phyloP scores from a whole-genome alignment of 2,888 invertebrate genomes.

The Germaria angustata region DNA sequence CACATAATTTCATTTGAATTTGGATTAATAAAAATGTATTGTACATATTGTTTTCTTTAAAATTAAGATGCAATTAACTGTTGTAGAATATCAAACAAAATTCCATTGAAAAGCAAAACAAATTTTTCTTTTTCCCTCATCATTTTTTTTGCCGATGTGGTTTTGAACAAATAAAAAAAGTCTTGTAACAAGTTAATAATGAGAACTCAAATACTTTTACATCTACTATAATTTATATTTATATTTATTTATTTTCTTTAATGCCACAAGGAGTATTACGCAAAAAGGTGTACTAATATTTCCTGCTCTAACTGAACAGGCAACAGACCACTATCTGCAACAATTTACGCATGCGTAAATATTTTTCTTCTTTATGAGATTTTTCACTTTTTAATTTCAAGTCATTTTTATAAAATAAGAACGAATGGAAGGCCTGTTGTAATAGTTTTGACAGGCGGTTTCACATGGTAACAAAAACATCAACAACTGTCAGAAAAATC shows the following conservation, averaged over 20 bases:
- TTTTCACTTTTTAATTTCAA: constrained; percentile 64
- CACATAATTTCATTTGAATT: constrained; percentile 26
- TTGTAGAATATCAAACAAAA: constrained; percentile 54
- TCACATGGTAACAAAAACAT: constrained; percentile 64
- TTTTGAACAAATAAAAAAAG: constrained; percentile 9
- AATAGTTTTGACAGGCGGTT: constrained; percentile 68
- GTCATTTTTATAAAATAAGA: constrained; percentile 45
- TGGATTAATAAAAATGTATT: constrained; percentile 33
- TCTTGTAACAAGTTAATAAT: constrained; percentile 33
- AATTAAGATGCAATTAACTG: constrained; percentile 63
- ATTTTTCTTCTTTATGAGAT: constrained; percentile 44
- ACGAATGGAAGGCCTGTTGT: constrained; percentile 4
- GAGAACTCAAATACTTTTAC: constrained; percentile 24
- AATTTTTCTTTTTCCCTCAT: background rate
- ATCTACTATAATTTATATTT: background rate
- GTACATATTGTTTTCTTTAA: constrained; percentile 22
- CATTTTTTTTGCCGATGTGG: constrained; percentile 43
- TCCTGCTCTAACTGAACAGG: constrained; percentile 51
- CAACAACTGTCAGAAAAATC: constrained; percentile 67
- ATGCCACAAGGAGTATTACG: constrained; percentile 26
- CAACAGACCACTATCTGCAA: constrained; percentile 1
- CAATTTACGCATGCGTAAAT: constrained; percentile 51
- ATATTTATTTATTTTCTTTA: constrained; percentile 38
- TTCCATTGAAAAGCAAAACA: background rate
- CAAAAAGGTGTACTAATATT: constrained; percentile 57